Conservation (phyloP, 2,888 invertebrate species). For the Bombylius major region DNA sequence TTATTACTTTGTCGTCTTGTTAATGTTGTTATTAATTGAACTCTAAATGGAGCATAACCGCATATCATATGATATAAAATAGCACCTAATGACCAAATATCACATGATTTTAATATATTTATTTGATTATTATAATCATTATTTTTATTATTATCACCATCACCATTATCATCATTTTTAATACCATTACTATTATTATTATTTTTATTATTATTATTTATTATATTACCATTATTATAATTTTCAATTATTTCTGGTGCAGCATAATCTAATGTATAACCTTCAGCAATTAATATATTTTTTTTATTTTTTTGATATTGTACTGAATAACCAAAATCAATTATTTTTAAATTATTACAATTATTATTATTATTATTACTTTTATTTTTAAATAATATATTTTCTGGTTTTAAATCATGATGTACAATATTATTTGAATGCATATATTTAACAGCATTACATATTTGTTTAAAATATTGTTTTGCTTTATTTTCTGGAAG, state of each 20-base stretch:
- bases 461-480: conserved; percentile 67
- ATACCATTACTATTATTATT: background rate
- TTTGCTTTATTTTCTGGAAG: conserved; percentile 70
- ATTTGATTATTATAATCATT: conserved; percentile 28
- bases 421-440: conserved; percentile 78
- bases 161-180: background rate
- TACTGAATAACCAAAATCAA: conserved; percentile 90
- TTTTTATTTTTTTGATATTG: conserved; percentile 34
- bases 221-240: conserved; percentile 14
- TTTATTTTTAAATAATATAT: conserved; percentile 39
- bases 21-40: conserved; percentile 12
- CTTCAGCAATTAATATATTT: conserved; percentile 19
- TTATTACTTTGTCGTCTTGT: no score
- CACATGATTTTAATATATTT: conserved; percentile 54
- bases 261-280: conserved; percentile 73
- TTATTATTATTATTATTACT: conserved; percentile 16
- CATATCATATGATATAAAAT: conserved; percentile 63
- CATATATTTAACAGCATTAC: conserved; percentile 73
- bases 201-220: conserved; percentile 12
- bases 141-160: conserved; percentile 11
- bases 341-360: conserved; percentile 55
- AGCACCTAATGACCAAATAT: conserved; percentile 92
- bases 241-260: conserved; percentile 78
- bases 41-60: conserved; percentile 71
- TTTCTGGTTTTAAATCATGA: conserved; percentile 90